A percentile compares a stretch with the other conserved stretches of the same genome.
Conservation (phyloP, 92 coral and sea anemone species). For the Montipora capitata region DNA sequence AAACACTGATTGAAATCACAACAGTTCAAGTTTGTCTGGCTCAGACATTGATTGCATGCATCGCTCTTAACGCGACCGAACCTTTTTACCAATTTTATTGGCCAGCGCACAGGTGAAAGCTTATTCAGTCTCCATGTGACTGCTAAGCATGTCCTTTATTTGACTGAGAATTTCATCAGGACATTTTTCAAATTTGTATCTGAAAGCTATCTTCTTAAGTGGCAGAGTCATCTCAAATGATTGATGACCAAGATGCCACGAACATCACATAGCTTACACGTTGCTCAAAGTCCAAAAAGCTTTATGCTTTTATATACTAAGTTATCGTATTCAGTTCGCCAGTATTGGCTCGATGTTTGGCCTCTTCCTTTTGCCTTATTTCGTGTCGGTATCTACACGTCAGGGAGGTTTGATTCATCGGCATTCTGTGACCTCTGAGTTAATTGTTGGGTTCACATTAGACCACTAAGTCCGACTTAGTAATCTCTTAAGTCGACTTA, state of each 20-base stretch:
- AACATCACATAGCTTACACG: slow-evolving; percentile 17
- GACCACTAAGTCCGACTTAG: too few species aligned
- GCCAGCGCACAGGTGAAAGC: slow-evolving; percentile 37
- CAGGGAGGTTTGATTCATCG: not conserved
- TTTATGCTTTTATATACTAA: not conserved
- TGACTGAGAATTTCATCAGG: slow-evolving; percentile 46
- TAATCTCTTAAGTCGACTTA: too few species aligned
- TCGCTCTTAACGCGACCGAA: not conserved
- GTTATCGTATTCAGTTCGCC: too few species aligned
- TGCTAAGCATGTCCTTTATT: slow-evolving; percentile 29
- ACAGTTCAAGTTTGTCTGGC: slow-evolving; percentile 39
- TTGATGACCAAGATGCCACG: slow-evolving; percentile 42
- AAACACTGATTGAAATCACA: slow-evolving; percentile 34
- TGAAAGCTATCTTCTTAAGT: slow-evolving; percentile 52
- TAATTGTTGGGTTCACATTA: too few species aligned
- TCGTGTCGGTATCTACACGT: slow-evolving; percentile 11
- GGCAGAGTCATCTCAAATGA: slow-evolving; percentile 49
- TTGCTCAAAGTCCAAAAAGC: not conserved
- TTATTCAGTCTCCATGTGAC: slow-evolving; percentile 9
- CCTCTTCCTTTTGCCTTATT: not conserved
- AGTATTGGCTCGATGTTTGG: not conserved
- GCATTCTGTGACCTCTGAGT: slow-evolving; percentile 41
- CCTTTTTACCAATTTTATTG: not conserved
- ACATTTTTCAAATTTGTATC: slow-evolving; percentile 49
- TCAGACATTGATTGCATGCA: not conserved